Evolutionary conservation across 2,888 invertebrate genomes (phyloP).

Genomic region (Odontothrips loti): DNA sequence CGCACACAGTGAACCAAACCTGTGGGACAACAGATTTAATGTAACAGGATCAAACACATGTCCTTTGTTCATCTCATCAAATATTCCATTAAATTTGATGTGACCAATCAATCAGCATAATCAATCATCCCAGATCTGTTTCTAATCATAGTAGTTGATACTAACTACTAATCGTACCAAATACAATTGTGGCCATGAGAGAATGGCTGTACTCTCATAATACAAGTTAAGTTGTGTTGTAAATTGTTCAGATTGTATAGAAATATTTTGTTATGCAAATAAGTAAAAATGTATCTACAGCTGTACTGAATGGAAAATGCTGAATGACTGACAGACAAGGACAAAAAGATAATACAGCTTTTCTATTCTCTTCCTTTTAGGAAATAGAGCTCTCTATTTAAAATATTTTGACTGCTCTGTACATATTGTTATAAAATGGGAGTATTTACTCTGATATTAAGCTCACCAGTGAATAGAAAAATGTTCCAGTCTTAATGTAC

Average conservation of each 20-base stretch:
- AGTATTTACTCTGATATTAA: not conserved
- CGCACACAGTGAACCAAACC: not conserved
- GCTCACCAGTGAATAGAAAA: not conserved
- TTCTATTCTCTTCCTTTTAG: not conserved
- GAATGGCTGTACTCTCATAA: not conserved
- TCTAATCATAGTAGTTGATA: not conserved
- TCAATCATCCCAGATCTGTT: not conserved
- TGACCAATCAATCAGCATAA: no score
- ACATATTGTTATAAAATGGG: not conserved
- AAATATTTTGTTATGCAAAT: not conserved
- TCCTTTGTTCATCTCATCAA: not conserved
- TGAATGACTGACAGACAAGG: constrained; percentile 7
- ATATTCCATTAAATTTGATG: no score
- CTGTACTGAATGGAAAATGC: not conserved
- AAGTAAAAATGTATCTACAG: not conserved
- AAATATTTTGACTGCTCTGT: not conserved
- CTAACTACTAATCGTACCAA: constrained; percentile 6
- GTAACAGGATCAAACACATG: not conserved
- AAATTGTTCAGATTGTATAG: constrained; percentile 5
- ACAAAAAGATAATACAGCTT: not conserved
- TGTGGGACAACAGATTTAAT: not conserved
- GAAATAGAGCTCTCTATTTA: not conserved
- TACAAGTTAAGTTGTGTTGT: not conserved
- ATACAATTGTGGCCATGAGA: not conserved
- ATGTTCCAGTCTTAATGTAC: not conserved